Evolutionary conservation across 2,888 invertebrate genomes (phyloP).

Genomic region (Plagodis pulveraria): DNA sequence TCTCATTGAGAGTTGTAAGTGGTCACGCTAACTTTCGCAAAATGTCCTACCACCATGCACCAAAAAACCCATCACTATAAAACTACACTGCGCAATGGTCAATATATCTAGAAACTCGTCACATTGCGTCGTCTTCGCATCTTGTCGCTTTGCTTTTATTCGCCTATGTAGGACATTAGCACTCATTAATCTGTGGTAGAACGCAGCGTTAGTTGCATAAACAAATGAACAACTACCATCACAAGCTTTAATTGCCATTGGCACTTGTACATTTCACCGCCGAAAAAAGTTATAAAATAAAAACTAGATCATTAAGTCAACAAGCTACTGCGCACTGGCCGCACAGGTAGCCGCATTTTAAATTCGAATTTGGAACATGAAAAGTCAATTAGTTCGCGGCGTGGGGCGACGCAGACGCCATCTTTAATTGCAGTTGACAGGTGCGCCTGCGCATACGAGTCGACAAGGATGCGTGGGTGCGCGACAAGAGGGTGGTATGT

Average conservation of each 20-base stretch:
- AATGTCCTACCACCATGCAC: no score
- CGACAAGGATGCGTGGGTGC: slow-evolving; percentile 49
- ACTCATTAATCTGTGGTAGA: no score
- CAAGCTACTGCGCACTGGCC: slow-evolving; percentile 47
- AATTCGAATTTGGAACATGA: slow-evolving; percentile 73
- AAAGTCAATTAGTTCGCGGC: slow-evolving; percentile 81
- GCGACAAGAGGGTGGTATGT: slow-evolving; percentile 44
- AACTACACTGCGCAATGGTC: no score
- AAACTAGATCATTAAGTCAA: slow-evolving; percentile 48
- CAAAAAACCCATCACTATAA: no score
- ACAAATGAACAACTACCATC: slow-evolving; percentile 9
- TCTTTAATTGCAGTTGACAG: slow-evolving; percentile 75
- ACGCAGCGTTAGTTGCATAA: not conserved
- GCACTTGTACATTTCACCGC: slow-evolving; percentile 31
- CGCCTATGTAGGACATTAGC: no score
- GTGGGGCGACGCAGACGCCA: slow-evolving; percentile 63
- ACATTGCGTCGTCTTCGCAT: no score
- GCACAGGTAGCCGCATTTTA: slow-evolving; percentile 56
- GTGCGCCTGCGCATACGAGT: slow-evolving; percentile 65
- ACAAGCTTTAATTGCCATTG: slow-evolving; percentile 22
- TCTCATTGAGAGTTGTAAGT: no score
- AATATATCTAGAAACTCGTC: no score
- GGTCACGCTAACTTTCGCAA: no score
- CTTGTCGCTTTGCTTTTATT: no score
- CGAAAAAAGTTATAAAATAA: slow-evolving; percentile 38